Evolutionary conservation across 2,797 vertebrate species (phyloP), one percentile per base, ranked within the genome.

Genomic region (Spinus olivaceus): DNA sequence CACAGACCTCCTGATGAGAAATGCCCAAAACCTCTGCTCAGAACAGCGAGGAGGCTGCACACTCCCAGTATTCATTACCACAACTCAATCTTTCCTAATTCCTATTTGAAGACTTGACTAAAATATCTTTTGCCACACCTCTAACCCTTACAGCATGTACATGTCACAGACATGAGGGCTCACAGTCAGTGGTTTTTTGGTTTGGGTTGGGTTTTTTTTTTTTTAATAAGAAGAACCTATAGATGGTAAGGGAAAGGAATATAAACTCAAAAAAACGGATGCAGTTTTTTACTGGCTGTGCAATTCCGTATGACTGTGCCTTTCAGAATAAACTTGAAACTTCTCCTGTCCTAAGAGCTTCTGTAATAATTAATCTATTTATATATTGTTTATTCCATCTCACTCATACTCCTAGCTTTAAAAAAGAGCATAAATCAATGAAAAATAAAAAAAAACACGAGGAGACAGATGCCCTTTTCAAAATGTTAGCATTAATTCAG

Each of bases 231-330:
- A 44, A 69, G 16, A 23, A 69, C 10, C 7, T 47, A 41, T 0
- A 74, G 30, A 83, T 47, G 6, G 66, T 4, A 41, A 9, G 21
- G 35, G 22, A 24, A 82, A 93, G 51, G 9, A 77, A 83, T 12
- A 70, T 10, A 81, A 63, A 41, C 14, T 47, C 8, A 0, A 35
- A 77, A 57, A 60, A 37, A 22, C 0, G 0, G 5, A 71, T 14
- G 8, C 10, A 21, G 14, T n/a, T 81, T 69, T 60, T 61, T 15
- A 60, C 15, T 37, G 67, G 44, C n/a, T 67, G 10, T 20, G 37
- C 10, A 69, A 33, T 53, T 72, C 49, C 24, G 41, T 6, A 17
- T 19, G 14, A 69, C 6, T 47, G 24, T 49, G 27, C 23, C n/a
- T 73, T 74, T 83, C 50, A 92, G 69, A 78, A 56, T 42, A 78